phyloP scores from a whole-genome alignment of 2,113 vertebrate species.

The Amblyopsis rosae region DNA sequence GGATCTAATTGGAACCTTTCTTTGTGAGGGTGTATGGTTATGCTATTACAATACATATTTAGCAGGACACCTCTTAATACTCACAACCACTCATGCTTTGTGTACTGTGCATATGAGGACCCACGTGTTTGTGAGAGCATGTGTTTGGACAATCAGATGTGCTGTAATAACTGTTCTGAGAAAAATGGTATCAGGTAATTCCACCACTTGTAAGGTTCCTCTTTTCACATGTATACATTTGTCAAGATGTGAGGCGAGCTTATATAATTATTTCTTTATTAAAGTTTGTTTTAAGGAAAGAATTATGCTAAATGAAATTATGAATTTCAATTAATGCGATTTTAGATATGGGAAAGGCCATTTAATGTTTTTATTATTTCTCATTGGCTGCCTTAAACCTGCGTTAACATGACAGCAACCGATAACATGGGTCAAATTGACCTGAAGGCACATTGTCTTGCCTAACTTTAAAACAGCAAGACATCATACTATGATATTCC shows the following conservation, averaged over 20 bases:
- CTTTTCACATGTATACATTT: neutral
- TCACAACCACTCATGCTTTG: neutral
- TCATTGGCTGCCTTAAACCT: too few species aligned
- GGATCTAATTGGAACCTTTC: neutral
- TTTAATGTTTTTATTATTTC: too few species aligned
- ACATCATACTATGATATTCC: too few species aligned
- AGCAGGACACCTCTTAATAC: neutral
- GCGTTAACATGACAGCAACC: too few species aligned
- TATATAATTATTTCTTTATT: neutral
- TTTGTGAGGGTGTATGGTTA: neutral
- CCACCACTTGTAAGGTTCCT: neutral
- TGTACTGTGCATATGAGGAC: neutral
- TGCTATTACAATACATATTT: neutral
- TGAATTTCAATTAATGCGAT: too few species aligned
- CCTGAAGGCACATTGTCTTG: too few species aligned
- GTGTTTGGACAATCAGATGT: slow-evolving; percentile 9
- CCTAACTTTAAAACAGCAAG: too few species aligned
- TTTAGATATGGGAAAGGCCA: too few species aligned
- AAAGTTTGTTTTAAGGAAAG: too few species aligned
- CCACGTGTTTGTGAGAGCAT: neutral
- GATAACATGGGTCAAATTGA: too few species aligned
- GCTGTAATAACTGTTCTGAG: neutral
- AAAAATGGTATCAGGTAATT: neutral
- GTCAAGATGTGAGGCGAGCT: neutral
- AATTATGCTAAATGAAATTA: too few species aligned